Percentiles rank a stretch among this genome's conserved stretches.
Conservation (phyloP, 1,140 invertebrate genomes). For the Ostrea denselamellosa region DNA sequence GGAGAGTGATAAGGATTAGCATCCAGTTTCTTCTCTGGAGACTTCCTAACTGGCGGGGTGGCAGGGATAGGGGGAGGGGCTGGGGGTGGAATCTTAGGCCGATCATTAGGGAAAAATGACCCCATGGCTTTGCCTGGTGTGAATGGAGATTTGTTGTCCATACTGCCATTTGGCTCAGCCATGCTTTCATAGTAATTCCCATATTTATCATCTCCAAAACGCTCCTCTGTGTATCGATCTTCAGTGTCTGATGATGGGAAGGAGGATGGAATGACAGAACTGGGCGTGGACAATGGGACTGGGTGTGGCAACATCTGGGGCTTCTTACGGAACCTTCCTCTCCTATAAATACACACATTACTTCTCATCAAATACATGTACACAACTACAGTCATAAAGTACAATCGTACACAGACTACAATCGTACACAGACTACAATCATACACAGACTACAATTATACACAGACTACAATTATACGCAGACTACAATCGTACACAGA, state of each 20-base stretch:
- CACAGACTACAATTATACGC: too few species aligned
- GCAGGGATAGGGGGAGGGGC: slow-evolving; percentile 20
- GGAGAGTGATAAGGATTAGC: slow-evolving; percentile 57
- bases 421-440: too few species aligned
- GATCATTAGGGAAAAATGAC: slow-evolving; percentile 53
- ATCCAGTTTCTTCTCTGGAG: slow-evolving; percentile 41
- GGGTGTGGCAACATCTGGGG: slow-evolving; percentile 24
- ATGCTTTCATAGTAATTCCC: slow-evolving; percentile 56
- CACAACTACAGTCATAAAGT: too few species aligned
- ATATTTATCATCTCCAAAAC: slow-evolving; percentile 38
- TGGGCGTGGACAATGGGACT: slow-evolving; percentile 42
- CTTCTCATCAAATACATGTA: neutral
- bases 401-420: too few species aligned
- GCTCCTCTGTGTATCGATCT: slow-evolving; percentile 19
- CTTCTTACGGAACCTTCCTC: slow-evolving; percentile 37
- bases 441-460: too few species aligned
- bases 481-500: too few species aligned
- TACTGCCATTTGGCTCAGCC: slow-evolving; percentile 38
- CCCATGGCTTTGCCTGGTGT: slow-evolving; percentile 56
- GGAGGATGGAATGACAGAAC: neutral
- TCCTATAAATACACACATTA: slow-evolving; percentile 17
- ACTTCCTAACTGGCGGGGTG: slow-evolving; percentile 5
- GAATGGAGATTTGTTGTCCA: slow-evolving; percentile 36
- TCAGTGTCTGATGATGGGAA: slow-evolving; percentile 31
- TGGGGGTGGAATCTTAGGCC: slow-evolving; percentile 43